Conservation (phyloP, 2,113 vertebrate genomes). For the Ictalurus furcatus region DNA sequence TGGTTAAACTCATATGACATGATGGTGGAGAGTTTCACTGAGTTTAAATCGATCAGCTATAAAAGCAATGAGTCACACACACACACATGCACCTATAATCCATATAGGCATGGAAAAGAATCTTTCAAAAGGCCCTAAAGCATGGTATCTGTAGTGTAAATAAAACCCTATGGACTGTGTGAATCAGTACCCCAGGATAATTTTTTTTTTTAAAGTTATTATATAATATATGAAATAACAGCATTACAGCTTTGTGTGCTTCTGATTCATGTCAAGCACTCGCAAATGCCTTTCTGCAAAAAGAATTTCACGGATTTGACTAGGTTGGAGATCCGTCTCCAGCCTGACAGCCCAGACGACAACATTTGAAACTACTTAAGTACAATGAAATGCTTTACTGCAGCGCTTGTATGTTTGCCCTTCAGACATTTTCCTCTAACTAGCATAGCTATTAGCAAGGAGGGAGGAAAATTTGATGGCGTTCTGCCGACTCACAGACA, state of each 20-base stretch:
- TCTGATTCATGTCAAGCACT: not conserved
- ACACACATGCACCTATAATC: not conserved
- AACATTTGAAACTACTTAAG: not conserved
- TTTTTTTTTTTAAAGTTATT: too few relatives aligned
- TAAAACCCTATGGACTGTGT: not conserved
- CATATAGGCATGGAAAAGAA: conserved; percentile 1
- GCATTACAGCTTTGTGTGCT: not conserved
- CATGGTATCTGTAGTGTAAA: not conserved
- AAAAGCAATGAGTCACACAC: not conserved
- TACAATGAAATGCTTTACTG: not conserved
- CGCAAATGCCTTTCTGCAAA: not conserved
- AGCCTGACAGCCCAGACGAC: not conserved
- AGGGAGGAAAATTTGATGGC: not conserved
- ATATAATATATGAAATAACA: not conserved
- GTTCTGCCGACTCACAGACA: not conserved
- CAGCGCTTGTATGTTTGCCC: not conserved
- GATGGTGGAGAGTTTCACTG: conserved; percentile 32
- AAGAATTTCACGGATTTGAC: not conserved
- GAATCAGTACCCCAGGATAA: not conserved
- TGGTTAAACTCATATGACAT: conserved; percentile 63
- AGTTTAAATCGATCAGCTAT: conserved; percentile 40
- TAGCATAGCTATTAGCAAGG: conserved; percentile 1
- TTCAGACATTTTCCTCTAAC: conserved; percentile 19
- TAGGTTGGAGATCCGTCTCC: not conserved
- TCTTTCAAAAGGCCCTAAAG: not conserved